Conservation (phyloP, 2,113 vertebrate species). For the Upupa epops region DNA sequence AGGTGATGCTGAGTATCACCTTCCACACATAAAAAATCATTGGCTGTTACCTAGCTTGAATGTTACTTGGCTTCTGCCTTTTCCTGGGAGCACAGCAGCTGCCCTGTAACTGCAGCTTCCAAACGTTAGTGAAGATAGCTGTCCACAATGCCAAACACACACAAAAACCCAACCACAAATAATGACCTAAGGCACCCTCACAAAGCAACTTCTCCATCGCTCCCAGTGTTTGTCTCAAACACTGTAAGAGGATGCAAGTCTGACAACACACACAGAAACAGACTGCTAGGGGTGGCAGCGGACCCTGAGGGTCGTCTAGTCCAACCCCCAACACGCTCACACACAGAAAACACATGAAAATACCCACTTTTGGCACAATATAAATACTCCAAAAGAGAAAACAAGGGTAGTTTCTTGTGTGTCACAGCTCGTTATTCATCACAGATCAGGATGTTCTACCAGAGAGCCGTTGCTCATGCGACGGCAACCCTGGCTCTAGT, state of each 20-base stretch:
- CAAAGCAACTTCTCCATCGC: neutral
- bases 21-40: neutral
- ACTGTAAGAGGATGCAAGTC: neutral
- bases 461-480: neutral
- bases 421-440: conserved; percentile 11
- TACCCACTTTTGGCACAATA: conserved; percentile 58
- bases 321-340: neutral
- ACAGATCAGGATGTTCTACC: neutral
- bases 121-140: conserved; percentile 19
- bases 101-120: conserved; percentile 34
- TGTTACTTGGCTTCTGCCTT: neutral
- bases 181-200: neutral
- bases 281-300: too few relatives aligned
- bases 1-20: neutral
- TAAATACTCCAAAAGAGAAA: conserved; percentile 24
- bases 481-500: conserved; percentile 22
- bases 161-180: neutral
- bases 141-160: conserved; percentile 53
- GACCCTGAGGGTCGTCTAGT: too few relatives aligned
- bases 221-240: neutral
- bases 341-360: conserved; percentile 45
- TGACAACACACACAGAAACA: neutral
- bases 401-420: conserved; percentile 5
- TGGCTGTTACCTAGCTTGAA: neutral
- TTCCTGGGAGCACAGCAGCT: conserved; percentile 50